Conservation (phyloP, 2,797 vertebrate species). For the Fringilla coelebs region DNA sequence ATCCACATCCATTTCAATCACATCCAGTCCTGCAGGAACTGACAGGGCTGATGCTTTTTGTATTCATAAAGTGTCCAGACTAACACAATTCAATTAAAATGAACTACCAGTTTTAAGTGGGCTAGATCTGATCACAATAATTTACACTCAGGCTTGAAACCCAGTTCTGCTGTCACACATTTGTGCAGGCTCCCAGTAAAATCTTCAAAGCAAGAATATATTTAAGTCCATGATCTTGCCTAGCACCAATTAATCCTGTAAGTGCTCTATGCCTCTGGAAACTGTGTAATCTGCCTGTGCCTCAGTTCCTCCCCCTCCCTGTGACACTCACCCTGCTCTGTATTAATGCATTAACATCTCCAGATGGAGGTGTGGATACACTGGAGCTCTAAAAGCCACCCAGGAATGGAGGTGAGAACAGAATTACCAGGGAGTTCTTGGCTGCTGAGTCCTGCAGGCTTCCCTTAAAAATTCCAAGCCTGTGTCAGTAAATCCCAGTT, state of each 20-base stretch:
- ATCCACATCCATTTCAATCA: background rate
- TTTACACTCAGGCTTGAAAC: slow-evolving; percentile 35
- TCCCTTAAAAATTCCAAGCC: background rate
- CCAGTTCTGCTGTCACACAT: slow-evolving; percentile 37
- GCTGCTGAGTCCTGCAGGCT: background rate
- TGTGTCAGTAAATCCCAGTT: background rate
- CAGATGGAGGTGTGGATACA: background rate
- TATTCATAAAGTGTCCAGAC: slow-evolving; percentile 48
- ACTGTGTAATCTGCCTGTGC: slow-evolving; percentile 13
- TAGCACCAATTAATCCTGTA: slow-evolving; percentile 50
- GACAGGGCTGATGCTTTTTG: background rate
- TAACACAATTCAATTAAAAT: slow-evolving; percentile 58
- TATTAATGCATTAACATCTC: background rate
- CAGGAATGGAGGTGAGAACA: background rate
- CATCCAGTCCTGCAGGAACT: background rate
- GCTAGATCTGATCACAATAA: slow-evolving; percentile 54
- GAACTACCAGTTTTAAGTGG: slow-evolving; percentile 52
- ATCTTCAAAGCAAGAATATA: slow-evolving; percentile 57
- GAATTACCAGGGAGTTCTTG: background rate
- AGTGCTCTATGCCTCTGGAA: slow-evolving; percentile 56
- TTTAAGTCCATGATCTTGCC: slow-evolving; percentile 54
- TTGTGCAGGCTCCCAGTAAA: slow-evolving; percentile 40
- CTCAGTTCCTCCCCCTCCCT: slow-evolving; percentile 10
- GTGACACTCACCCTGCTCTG: background rate
- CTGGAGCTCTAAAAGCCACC: background rate